phyloP scores from a whole-genome alignment of 2,113 vertebrate genomes.

The Phylloscopus whistleri region DNA sequence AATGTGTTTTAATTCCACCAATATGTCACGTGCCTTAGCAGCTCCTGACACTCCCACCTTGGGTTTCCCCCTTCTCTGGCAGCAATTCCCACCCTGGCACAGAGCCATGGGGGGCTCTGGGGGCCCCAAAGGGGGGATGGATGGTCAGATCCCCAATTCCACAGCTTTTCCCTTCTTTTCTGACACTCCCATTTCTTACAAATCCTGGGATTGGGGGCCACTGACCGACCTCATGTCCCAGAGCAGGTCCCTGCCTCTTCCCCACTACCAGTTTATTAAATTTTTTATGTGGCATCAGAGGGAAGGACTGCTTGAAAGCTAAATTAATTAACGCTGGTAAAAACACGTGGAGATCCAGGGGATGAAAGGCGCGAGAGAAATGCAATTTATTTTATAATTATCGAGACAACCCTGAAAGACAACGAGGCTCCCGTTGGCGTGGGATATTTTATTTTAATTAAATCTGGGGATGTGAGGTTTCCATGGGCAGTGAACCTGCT shows the following conservation, averaged over 20 bases:
- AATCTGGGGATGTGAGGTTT: neutral
- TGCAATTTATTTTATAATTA: constrained; percentile 55
- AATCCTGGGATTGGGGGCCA: accelerated
- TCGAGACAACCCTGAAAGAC: constrained; percentile 28
- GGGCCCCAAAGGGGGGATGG: accelerated
- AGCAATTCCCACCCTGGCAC: accelerated
- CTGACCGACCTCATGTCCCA: neutral
- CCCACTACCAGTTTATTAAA: neutral
- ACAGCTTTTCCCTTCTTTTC: neutral
- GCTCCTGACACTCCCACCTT: neutral
- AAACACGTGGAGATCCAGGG: constrained; percentile 30
- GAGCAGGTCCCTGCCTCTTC: neutral
- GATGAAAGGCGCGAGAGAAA: constrained; percentile 47
- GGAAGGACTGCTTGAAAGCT: neutral
- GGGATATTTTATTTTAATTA: constrained; percentile 20
- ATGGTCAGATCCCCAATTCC: accelerated
- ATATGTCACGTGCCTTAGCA: constrained; percentile 18
- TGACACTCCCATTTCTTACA: too few relatives aligned
- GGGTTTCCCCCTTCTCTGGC: neutral
- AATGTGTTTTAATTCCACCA: constrained; percentile 65
- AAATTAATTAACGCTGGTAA: constrained; percentile 57
- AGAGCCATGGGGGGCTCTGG: accelerated
- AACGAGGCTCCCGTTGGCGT: neutral
- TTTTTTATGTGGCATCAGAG: neutral
- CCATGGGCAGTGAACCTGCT: neutral